These are phyloP conservation scores for Andrena haemorrhoa DNA, from an alignment of 2,888 invertebrate genomes.

Conservation along the genomic window DNA sequence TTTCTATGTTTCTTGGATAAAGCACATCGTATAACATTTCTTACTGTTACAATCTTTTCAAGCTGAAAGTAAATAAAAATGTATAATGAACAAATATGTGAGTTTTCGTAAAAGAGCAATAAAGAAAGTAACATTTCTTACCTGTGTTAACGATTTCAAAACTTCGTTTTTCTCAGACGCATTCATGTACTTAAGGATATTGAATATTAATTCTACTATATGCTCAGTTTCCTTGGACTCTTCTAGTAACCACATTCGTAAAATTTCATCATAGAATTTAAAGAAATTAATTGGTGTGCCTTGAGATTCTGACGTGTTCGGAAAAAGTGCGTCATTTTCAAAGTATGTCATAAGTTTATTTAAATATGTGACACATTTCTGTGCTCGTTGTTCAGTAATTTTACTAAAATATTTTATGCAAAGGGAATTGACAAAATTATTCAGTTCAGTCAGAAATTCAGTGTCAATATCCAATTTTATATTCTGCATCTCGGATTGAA, in stretches of 20 bases:
- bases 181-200: slow-evolving; percentile 86
- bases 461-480: slow-evolving; percentile 71
- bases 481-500: slow-evolving; percentile 50
- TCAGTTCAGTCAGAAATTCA: slow-evolving; percentile 85
- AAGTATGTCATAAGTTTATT: slow-evolving; percentile 87
- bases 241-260: slow-evolving; percentile 86
- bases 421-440: slow-evolving; percentile 84
- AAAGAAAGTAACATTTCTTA: slow-evolving; percentile 76
- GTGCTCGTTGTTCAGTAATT: slow-evolving; percentile 83
- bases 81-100: slow-evolving; percentile 17
- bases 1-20: slow-evolving; percentile 85
- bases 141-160: slow-evolving; percentile 87
- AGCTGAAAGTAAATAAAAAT: slow-evolving; percentile 67
- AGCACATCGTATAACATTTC: slow-evolving; percentile 75
- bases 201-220: slow-evolving; percentile 88
- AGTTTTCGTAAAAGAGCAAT: neutral
- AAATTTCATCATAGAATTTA: slow-evolving; percentile 83
- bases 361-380: slow-evolving; percentile 86
- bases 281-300: slow-evolving; percentile 77
- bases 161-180: slow-evolving; percentile 86
- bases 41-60: slow-evolving; percentile 69
- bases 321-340: slow-evolving; percentile 86
- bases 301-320: slow-evolving; percentile 82
- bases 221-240: slow-evolving; percentile 86
- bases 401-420: slow-evolving; percentile 87